Base-by-base conservation (phyloP, 1,140 invertebrate genomes). In the Sitodiplosis mosellana region DNA sequence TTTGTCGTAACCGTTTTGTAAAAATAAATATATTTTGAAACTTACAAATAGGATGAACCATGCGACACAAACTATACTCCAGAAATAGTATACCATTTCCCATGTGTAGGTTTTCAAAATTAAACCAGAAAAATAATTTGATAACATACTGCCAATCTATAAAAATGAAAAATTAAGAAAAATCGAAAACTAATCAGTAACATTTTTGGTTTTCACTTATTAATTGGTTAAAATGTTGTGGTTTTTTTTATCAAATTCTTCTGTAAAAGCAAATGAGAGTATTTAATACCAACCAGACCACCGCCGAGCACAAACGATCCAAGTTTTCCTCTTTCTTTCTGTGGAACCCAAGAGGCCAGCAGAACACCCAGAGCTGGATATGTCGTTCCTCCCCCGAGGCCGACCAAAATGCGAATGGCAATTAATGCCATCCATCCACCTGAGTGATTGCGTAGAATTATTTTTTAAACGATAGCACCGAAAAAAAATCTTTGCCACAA, bases 31-130 rank as follows among this genome's bases (percentile, higher is more conserved):
- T 27, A 27, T n/a, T n/a, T n/a, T n/a, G 27, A 27, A 3, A 67
- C 69, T 66, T 60, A 76, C 70, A 74, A 81, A 87, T 41, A 81
- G 56, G 22, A 80, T 59, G 48, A 81, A 83, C 82, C 82, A 87
- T 0, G 81, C 45, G 2, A 83, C 66, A 8, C 80, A 80, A 0
- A 82, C 56, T 47, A 70, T 69, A 52, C 87, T 87, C 64, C 89
- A 91, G 11, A 87, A 71, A 59, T 88, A 88, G 61, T 87, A 89
- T 86, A 81, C 0, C 74, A 71, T 1, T 77, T 70, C 84, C 84
- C 87, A 15, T 76, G 75, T 5, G 73, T 69, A 1, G 69, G 69
- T 49, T 77, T 80, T 65, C 17, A 84, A 71, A 2, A 84, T 68
- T 6, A 79, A 60, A 8, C 83, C 83, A 12, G 80, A 81, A 2